A percentile compares a stretch with the other conserved stretches of the same genome.
phyloP scores from a whole-genome alignment of 2,113 vertebrate genomes.

The Notarius quadriscutis region DNA sequence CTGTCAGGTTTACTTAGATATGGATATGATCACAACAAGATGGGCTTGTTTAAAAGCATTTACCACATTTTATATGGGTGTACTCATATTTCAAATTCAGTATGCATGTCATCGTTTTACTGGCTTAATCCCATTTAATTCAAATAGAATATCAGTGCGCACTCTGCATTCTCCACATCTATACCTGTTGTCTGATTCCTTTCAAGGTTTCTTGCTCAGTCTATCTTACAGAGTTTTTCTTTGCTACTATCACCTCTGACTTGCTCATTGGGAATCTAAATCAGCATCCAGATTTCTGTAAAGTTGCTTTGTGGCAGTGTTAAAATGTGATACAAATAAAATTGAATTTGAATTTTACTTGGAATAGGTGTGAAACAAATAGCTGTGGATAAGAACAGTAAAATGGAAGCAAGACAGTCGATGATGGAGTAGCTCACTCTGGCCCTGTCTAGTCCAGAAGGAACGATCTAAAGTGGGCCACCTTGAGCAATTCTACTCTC shows the following conservation, averaged over 20 bases:
- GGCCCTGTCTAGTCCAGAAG: too few species aligned
- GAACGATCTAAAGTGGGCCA: too few species aligned
- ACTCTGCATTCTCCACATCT: neutral
- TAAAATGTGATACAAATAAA: neutral
- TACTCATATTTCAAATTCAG: neutral
- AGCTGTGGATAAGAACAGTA: neutral
- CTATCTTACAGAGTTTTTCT: neutral
- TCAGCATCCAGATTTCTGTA: neutral
- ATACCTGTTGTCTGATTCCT: neutral
- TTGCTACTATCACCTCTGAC: neutral
- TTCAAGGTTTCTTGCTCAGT: neutral
- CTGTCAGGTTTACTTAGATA: constrained; percentile 37
- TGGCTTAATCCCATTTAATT: neutral
- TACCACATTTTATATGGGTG: neutral
- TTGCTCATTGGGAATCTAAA: neutral
- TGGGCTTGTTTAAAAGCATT: constrained; percentile 19
- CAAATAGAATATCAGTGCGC: neutral
- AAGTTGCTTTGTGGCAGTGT: neutral
- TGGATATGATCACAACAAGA: constrained; percentile 27
- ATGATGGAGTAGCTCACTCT: too few species aligned
- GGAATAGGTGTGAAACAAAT: neutral
- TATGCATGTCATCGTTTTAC: neutral
- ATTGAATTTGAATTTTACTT: neutral
- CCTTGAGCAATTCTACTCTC: too few species aligned
- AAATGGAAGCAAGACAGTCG: neutral